Percentiles rank a stretch among this genome's conserved stretches.
phyloP scores from a whole-genome alignment of 2,113 vertebrate genomes.

The Pleuronectes platessa region DNA sequence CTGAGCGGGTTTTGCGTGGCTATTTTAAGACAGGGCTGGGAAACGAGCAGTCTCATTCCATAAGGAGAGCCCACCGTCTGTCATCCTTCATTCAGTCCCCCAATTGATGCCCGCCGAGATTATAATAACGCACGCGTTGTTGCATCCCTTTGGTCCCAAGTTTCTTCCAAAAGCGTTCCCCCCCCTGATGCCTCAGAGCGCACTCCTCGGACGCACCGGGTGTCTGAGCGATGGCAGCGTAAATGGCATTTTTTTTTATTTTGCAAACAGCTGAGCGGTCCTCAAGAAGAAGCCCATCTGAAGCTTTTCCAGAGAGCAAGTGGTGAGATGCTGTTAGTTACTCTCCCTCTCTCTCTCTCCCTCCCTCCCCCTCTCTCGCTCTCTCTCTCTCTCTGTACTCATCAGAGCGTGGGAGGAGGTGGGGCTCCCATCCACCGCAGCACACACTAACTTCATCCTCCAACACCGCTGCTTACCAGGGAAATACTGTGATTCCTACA shows the following conservation, averaged over 20 bases:
- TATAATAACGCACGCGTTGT: conserved; percentile 45
- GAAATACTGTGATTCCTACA: conserved; percentile 66
- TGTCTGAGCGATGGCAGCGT: conserved; percentile 1
- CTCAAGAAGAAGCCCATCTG: conserved; percentile 61
- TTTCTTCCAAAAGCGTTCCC: conserved; percentile 51
- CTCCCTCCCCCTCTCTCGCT: conserved; percentile 9
- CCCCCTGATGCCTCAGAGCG: conserved; percentile 31
- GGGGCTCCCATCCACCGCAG: conserved; percentile 79
- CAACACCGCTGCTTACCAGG: conserved; percentile 64
- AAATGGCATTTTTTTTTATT: neutral
- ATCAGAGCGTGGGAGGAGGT: conserved; percentile 79
- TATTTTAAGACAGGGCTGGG: conserved; percentile 39
- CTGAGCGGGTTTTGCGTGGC: neutral
- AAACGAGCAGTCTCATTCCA: conserved; percentile 49
- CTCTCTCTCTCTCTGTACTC: conserved; percentile 63
- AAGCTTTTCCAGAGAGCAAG: conserved; percentile 77
- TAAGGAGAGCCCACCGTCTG: conserved; percentile 28
- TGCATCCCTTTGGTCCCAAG: conserved; percentile 73
- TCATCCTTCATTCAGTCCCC: conserved; percentile 59
- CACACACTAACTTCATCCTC: conserved; percentile 78
- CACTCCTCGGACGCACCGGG: conserved; percentile 42
- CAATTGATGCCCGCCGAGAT: conserved; percentile 61
- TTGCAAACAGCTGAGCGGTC: conserved; percentile 5
- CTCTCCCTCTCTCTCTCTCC: conserved; percentile 13
- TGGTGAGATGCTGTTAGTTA: conserved; percentile 69